Evolutionary conservation across 2,797 vertebrate species (phyloP).

Genomic region (Enteromius argenteus): DNA sequence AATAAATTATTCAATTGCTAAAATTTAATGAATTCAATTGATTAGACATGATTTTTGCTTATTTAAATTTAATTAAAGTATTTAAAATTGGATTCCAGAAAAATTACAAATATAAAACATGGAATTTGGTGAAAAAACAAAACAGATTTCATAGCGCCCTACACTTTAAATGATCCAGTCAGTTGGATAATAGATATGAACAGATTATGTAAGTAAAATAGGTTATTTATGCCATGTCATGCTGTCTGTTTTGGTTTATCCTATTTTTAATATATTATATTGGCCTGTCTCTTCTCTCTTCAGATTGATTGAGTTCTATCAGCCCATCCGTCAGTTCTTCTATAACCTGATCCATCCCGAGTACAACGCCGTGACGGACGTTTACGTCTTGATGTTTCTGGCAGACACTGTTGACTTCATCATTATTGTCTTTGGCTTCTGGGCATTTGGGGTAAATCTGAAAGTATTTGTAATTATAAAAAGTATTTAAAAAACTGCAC

Average conservation of each 20-base stretch:
- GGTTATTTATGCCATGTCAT: neutral
- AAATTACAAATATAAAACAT: neutral
- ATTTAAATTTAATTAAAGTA: neutral
- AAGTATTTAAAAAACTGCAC: too few relatives aligned
- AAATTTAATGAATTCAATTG: neutral
- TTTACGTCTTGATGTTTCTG: conserved; percentile 98
- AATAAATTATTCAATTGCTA: neutral
- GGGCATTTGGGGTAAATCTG: conserved; percentile 94
- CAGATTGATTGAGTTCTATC: conserved; percentile 90
- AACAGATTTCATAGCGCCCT: neutral
- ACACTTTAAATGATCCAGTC: neutral
- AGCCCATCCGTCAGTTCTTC: conserved; percentile 95
- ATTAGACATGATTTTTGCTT: neutral
- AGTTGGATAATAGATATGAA: neutral
- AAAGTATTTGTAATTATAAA: neutral
- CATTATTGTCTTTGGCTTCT: conserved; percentile 98
- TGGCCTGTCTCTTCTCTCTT: neutral
- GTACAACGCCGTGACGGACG: conserved; percentile 97
- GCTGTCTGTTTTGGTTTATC: neutral
- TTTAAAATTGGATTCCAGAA: neutral
- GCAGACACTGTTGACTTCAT: conserved; percentile 97
- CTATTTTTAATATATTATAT: neutral
- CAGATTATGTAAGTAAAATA: neutral
- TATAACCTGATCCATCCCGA: conserved; percentile 97
- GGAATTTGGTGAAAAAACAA: neutral